A percentile compares a stretch with the other conserved stretches of the same genome.
phyloP scores from a whole-genome alignment of 2,113 vertebrate species.

The Semnornis frantzii region DNA sequence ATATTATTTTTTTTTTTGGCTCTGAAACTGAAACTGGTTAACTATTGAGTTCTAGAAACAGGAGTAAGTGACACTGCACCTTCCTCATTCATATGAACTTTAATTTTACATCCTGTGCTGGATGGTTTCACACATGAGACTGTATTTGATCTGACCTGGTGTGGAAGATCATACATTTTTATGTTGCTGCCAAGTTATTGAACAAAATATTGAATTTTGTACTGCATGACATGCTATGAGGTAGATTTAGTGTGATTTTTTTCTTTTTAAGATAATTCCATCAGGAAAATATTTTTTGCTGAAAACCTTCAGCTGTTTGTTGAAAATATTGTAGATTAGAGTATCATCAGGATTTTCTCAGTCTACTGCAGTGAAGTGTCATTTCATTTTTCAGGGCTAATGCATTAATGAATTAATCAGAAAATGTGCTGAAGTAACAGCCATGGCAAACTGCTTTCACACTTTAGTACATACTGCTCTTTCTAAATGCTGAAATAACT shows the following conservation, averaged over 20 bases:
- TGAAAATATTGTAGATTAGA: conserved; percentile 31
- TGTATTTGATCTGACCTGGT: not conserved
- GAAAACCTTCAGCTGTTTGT: not conserved
- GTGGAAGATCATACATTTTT: conserved; percentile 40
- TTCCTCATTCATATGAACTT: not conserved
- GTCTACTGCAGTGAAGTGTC: not conserved
- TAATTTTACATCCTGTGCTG: not conserved
- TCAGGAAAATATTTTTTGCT: not conserved
- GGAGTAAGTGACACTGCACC: not conserved
- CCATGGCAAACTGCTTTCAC: not conserved
- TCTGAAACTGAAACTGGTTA: not conserved
- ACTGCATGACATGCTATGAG: not conserved
- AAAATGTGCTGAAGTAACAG: not conserved
- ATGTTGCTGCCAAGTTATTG: conserved; percentile 7
- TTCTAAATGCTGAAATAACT: not conserved
- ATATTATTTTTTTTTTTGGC: not conserved
- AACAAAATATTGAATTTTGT: conserved; percentile 31
- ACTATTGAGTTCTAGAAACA: not conserved
- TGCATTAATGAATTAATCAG: conserved; percentile 21
- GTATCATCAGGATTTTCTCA: conserved; percentile 19
- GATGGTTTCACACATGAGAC: not conserved
- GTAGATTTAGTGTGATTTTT: not conserved
- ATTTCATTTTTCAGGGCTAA: not conserved
- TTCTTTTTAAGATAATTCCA: conserved; percentile 21
- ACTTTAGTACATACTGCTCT: not conserved